Base-by-base conservation (phyloP, 1,140 invertebrate species). In the Diabrotica virgifera region DNA sequence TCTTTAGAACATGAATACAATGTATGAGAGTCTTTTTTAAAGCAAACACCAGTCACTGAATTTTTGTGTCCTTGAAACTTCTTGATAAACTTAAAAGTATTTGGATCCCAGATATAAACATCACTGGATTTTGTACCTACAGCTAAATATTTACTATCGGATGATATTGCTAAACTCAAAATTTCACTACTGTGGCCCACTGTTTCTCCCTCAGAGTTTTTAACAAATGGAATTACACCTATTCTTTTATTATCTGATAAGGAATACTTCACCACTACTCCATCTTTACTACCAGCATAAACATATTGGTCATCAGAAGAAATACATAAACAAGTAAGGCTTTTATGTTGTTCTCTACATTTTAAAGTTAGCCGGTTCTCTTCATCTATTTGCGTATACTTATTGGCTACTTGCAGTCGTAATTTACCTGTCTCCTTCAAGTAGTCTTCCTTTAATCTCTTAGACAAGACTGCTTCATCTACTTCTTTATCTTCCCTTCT, bases 241-340 rank as follows among this genome's bases (percentile, higher is more conserved):
- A 85, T 70, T 81, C 87, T 87, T 63, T 76, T 81, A 71, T 81
- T 83, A 11, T 78, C 73, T 35, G 64, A 58, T 62, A 90, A 61
- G 54, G 81, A 84, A 87, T 94, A 98, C 85, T 97, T 97, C 9
- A 97, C 86, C 56, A 98, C 85, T 52, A 83, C 84, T 54, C 91
- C 89, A 80, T 95, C 93, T 82, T 97, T 97, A 55, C 92, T 94
- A 0, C 90, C 94, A 51, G 89, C 90, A 78, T 87, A 97, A 0
- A 93, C 81, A 77, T 82, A 88, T 74, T 87, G 82, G 40, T 86
- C 85, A 80, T 97, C 90, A 61, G 81, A 81, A 37, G 90, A 90
- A 4, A 97, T 76, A 70, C 89, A 91, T 7, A 95, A 74, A 78
- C 92, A 93, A 5, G 95, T 97, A 6, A 97, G 81, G 2, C 91